phyloP scores from a whole-genome alignment of 2,888 invertebrate species.

The Mythimna albipuncta region DNA sequence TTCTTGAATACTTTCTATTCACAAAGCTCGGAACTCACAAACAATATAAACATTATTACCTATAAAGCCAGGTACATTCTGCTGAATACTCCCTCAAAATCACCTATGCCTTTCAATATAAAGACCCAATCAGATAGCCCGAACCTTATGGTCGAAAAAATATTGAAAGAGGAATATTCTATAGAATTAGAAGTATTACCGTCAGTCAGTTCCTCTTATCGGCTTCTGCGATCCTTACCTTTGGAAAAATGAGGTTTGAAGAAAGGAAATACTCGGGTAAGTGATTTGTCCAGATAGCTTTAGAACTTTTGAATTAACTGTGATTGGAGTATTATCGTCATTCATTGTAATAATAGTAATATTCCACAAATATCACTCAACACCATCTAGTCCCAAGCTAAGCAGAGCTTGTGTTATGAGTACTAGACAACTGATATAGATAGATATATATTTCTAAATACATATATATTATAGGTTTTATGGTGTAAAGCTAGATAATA shows the following conservation, averaged over 20 bases:
- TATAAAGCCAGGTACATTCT: constrained; percentile 6
- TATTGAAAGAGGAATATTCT: constrained; percentile 62
- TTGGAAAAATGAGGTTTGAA: constrained; percentile 57
- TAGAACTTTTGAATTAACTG: constrained; percentile 34
- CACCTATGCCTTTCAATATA: constrained; percentile 27
- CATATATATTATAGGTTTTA: too few species aligned
- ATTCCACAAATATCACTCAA: too few species aligned
- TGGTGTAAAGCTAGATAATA: too few species aligned
- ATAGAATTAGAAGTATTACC: constrained; percentile 68
- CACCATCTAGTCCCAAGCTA: too few species aligned
- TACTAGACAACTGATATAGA: too few species aligned
- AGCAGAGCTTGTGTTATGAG: too few species aligned
- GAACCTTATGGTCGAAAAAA: constrained; percentile 57
- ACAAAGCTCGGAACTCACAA: background rate
- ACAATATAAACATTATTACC: constrained; percentile 1
- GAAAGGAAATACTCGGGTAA: constrained; percentile 46
- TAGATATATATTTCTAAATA: too few species aligned
- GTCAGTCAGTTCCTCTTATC: constrained; percentile 64
- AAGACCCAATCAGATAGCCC: constrained; percentile 50
- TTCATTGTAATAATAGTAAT: too few species aligned
- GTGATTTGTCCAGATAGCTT: constrained; percentile 60
- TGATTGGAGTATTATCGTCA: background rate
- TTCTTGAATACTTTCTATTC: background rate
- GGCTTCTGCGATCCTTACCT: constrained; percentile 51
- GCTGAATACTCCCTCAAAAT: constrained; percentile 15